These are phyloP conservation scores for Erannis defoliaria DNA, from an alignment of 2,888 invertebrate species.

Conservation along the genomic window DNA sequence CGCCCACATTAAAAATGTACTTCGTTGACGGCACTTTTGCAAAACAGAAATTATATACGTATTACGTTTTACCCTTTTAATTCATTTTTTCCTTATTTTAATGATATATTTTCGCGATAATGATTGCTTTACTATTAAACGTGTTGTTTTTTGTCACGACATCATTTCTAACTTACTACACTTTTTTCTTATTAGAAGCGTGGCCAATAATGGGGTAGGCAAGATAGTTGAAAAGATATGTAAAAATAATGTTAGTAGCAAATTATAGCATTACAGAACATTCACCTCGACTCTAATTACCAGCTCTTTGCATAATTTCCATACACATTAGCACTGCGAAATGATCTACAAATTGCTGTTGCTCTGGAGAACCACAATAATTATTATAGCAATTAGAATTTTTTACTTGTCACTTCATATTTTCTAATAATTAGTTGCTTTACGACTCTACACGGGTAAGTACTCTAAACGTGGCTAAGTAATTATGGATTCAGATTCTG, in stretches of 20 bases:
- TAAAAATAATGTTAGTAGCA: slow-evolving; percentile 60
- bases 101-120: slow-evolving; percentile 55
- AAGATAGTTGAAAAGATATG: slow-evolving; percentile 43
- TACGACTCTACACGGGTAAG: slow-evolving; percentile 29
- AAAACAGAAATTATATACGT: slow-evolving; percentile 69
- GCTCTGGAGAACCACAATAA: slow-evolving; percentile 72
- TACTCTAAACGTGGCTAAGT: not conserved
- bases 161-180: slow-evolving; percentile 28
- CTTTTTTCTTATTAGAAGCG: slow-evolving; percentile 33
- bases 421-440: slow-evolving; percentile 47
- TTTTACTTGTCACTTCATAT: slow-evolving; percentile 72
- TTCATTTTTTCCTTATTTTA: slow-evolving; percentile 60
- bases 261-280: slow-evolving; percentile 72
- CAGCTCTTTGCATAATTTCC: slow-evolving; percentile 79
- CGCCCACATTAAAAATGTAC: slow-evolving; percentile 74
- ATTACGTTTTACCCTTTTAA: slow-evolving; percentile 59
- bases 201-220: slow-evolving; percentile 24
- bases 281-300: slow-evolving; percentile 79
- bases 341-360: slow-evolving; percentile 79
- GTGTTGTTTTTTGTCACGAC: slow-evolving; percentile 32
- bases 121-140: slow-evolving; percentile 34
- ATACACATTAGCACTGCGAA: slow-evolving; percentile 80
- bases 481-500: not conserved
- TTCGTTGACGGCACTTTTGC: slow-evolving; percentile 59
- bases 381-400: slow-evolving; percentile 69